phyloP scores from a whole-genome alignment of 2,113 vertebrate genomes.

The Glaucomys volans region DNA sequence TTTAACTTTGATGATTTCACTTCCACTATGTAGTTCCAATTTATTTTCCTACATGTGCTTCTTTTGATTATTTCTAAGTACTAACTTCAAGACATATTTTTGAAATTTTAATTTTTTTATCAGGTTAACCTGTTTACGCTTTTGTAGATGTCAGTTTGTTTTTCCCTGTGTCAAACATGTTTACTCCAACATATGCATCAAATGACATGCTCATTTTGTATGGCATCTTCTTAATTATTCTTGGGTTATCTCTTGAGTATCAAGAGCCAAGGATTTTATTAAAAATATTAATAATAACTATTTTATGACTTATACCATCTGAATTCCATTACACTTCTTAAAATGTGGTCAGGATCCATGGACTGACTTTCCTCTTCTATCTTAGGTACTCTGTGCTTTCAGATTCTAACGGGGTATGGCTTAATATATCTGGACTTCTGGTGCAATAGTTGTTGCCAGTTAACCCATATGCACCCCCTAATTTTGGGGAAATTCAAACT shows the following conservation, averaged over 20 bases:
- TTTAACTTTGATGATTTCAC: neutral
- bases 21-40: neutral
- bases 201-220: neutral
- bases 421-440: neutral
- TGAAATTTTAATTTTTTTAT: neutral
- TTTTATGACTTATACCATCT: neutral
- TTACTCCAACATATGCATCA: neutral
- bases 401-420: neutral
- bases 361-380: neutral
- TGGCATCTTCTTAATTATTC: slow-evolving; percentile 19
- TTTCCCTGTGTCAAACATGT: neutral
- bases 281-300: neutral
- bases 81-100: neutral
- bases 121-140: neutral
- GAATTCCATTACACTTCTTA: neutral
- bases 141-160: neutral
- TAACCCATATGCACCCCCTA: neutral
- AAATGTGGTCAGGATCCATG: neutral
- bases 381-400: neutral
- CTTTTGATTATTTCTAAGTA: neutral
- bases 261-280: neutral
- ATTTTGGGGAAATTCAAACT: neutral
- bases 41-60: neutral
- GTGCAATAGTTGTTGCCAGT: neutral
- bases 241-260: neutral